A percentile compares a stretch with the other conserved stretches of the same genome.
Evolutionary conservation across 2,888 invertebrate species (phyloP).

Genomic region (Cheilosia vulpina): DNA sequence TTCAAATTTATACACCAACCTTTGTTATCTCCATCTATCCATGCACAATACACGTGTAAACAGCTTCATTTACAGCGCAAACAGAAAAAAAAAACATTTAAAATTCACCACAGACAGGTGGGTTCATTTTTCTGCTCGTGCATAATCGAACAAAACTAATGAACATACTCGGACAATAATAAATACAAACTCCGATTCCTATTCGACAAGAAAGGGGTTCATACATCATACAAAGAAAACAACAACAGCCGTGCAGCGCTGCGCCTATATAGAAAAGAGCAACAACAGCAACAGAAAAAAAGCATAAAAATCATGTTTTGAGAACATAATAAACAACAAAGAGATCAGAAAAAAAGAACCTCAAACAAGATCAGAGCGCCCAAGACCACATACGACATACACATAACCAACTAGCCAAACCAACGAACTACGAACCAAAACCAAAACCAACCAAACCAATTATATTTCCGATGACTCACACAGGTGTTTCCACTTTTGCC

Average conservation of each 20-base stretch:
- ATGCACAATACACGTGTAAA: constrained; percentile 3
- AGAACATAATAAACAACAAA: constrained; percentile 64
- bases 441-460: constrained; percentile 49
- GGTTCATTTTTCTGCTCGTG: constrained; percentile 38
- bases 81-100: not conserved
- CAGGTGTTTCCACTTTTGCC: constrained; percentile 75
- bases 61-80: constrained; percentile 13
- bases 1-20: constrained; percentile 59
- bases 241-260: constrained; percentile 2
- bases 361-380: constrained; percentile 41
- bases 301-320: constrained; percentile 67
- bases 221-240: constrained; percentile 22
- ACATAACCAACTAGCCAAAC: constrained; percentile 27
- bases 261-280: constrained; percentile 15
- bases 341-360: constrained; percentile 21
- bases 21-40: constrained; percentile 43
- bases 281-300: not conserved
- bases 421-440: constrained; percentile 36
- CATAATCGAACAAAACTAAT: constrained; percentile 58
- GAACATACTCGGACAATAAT: constrained; percentile 57
- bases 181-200: constrained; percentile 35
- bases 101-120: constrained; percentile 63
- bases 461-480: constrained; percentile 74
- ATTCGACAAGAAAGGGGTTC: constrained; percentile 41
- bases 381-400: not conserved